A percentile compares a stretch with the other conserved stretches of the same genome.
Conservation (phyloP, 2,888 invertebrate species). For the Epiblema foenella region DNA sequence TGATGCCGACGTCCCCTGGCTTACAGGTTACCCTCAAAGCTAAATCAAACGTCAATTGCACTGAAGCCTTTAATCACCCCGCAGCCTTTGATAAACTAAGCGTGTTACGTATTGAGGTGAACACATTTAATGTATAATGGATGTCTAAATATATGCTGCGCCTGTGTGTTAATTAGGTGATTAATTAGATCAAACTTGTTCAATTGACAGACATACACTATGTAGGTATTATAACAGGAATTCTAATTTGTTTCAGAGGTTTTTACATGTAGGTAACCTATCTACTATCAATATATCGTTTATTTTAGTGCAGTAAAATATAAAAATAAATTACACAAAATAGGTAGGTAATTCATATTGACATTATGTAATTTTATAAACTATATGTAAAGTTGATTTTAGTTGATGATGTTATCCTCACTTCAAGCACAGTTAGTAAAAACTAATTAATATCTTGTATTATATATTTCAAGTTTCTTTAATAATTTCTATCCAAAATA, state of each 20-base stretch:
- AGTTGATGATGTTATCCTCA: too few species aligned
- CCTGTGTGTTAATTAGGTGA: constrained; percentile 44
- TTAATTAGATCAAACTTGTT: constrained; percentile 36
- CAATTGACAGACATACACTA: constrained; percentile 5
- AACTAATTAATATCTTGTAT: too few species aligned
- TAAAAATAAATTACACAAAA: too few species aligned
- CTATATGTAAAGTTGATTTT: too few species aligned
- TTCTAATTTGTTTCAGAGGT: background rate
- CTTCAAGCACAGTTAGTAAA: too few species aligned
- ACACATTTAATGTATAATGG: constrained; percentile 48
- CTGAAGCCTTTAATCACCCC: constrained; percentile 68
- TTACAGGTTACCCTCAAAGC: constrained; percentile 59
- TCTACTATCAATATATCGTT: too few species aligned
- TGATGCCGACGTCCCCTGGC: constrained; percentile 35
- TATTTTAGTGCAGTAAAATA: too few species aligned
- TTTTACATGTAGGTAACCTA: background rate
- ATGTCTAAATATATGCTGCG: constrained; percentile 40
- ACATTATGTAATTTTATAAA: too few species aligned
- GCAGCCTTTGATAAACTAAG: constrained; percentile 68
- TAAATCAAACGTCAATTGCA: constrained; percentile 73
- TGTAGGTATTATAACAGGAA: background rate
- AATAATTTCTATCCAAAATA: too few species aligned
- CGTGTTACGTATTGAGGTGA: constrained; percentile 52
- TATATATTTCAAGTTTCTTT: too few species aligned
- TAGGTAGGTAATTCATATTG: too few species aligned